Base-by-base conservation (phyloP, 2,797 vertebrate genomes). In the Cynopterus sphinx region DNA sequence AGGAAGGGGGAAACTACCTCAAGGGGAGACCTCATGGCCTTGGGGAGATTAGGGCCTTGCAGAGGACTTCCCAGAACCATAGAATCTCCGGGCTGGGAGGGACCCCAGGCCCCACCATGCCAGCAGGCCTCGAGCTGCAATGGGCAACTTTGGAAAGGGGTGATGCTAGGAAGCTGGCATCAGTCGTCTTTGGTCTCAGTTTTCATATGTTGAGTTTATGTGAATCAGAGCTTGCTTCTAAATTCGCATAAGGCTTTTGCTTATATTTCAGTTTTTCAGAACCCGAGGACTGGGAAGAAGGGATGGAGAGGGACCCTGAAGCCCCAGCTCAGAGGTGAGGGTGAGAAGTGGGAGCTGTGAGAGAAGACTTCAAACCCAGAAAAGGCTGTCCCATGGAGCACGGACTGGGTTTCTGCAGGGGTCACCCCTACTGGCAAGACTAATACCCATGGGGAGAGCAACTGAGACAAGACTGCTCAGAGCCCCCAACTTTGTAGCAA, bases 191-290 rank as follows among this genome's bases (percentile, higher is more conserved):
- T 61, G 51, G 77, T 74, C 63, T 95, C 79, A 16, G 57, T 79
- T 91, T 91, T 87, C 94, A 79, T 91, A 89, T 84, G 61, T n/a
- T 95, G 90, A 83, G 93, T 83, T 94, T 95, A 94, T 96, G 70
- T 79, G 96, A 81, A 87, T 84, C 49, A 28, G 43, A 65, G 55
- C 61, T 65, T 57, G 79, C 90, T 95, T 87, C 79, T 84, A 65
- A 67, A 63, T 89, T 87, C 79, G 65, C 75, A 10, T 2, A 53
- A 91, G 92, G 53, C 28, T 53, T 68, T 88, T 88, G 74, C 55
- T 91, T 24, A 12, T 4, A 46, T 43, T 57, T 95, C 36, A 49
- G 57, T 41, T 79, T 88, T 97, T 86, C 78, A 73, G 82, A 82
- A 89, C 39, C 31, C 5, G 43, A 68, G 53, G 75, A 46, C 16